Evolutionary conservation across 2,113 vertebrate genomes (phyloP).

Genomic region (Emydura subglobosa): DNA sequence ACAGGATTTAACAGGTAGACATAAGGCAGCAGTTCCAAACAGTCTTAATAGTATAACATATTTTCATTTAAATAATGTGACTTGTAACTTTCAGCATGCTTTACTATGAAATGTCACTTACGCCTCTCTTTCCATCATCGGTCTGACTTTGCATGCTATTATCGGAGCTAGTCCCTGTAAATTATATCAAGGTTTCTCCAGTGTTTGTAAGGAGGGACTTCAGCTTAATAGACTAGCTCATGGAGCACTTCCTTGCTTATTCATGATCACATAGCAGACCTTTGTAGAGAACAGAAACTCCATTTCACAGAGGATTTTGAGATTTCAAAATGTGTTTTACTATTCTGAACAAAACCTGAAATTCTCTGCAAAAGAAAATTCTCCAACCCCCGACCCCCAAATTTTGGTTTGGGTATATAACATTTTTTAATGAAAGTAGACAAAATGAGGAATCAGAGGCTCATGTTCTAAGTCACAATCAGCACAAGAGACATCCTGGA

Average conservation of each 20-base stretch:
- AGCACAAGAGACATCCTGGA: not conserved
- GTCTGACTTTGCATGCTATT: fast-evolving
- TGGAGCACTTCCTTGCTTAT: fast-evolving
- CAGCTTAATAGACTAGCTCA: not conserved
- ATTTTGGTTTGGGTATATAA: not conserved
- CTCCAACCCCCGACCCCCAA: not conserved
- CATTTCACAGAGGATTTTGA: not conserved
- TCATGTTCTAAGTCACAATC: not conserved
- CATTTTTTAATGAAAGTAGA: not conserved
- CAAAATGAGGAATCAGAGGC: not conserved
- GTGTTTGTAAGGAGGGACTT: fast-evolving
- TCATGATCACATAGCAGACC: fast-evolving
- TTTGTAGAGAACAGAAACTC: not conserved
- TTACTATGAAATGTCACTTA: fast-evolving
- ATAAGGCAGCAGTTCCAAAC: fast-evolving
- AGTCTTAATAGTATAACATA: not conserved
- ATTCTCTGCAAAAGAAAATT: not conserved
- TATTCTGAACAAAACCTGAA: not conserved
- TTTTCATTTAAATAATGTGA: not conserved
- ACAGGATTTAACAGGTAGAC: fast-evolving
- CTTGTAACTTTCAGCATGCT: fast-evolving
- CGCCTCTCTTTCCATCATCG: not conserved
- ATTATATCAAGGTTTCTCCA: fast-evolving
- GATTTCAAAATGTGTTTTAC: not conserved
- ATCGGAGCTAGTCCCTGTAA: not conserved